Evolutionary conservation across 2,113 vertebrate species (phyloP).

Genomic region (Craseonycteris thonglongyai): DNA sequence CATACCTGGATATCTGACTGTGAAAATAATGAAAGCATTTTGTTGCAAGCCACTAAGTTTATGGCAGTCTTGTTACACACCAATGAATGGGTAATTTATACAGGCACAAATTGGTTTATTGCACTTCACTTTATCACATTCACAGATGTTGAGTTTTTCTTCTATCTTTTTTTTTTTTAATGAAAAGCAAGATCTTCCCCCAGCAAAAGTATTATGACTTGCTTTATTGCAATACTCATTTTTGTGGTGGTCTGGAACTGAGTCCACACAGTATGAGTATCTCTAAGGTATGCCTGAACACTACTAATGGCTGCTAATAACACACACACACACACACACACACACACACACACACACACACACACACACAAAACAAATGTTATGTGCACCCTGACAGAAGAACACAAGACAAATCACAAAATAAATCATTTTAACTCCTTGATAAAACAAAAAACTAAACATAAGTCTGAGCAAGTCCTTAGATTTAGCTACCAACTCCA

Average conservation of each 20-base stretch:
- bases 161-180: neutral
- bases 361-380: neutral
- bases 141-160: neutral
- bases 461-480: neutral
- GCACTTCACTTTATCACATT: neutral
- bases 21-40: neutral
- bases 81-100: neutral
- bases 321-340: neutral
- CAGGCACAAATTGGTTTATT: neutral
- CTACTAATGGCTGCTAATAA: neutral
- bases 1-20: neutral
- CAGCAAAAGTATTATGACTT: neutral
- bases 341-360: neutral
- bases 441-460: conserved; percentile 6
- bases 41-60: neutral
- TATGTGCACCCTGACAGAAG: neutral
- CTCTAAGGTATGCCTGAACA: neutral
- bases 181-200: neutral
- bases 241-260: neutral
- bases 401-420: neutral
- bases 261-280: neutral
- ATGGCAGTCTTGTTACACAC: neutral
- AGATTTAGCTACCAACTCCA: neutral
- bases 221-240: neutral
- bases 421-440: too few relatives aligned